Evolutionary conservation across 2,888 invertebrate genomes (phyloP), one percentile per base, ranked within the genome.

Genomic region (Plagodis pulveraria): DNA sequence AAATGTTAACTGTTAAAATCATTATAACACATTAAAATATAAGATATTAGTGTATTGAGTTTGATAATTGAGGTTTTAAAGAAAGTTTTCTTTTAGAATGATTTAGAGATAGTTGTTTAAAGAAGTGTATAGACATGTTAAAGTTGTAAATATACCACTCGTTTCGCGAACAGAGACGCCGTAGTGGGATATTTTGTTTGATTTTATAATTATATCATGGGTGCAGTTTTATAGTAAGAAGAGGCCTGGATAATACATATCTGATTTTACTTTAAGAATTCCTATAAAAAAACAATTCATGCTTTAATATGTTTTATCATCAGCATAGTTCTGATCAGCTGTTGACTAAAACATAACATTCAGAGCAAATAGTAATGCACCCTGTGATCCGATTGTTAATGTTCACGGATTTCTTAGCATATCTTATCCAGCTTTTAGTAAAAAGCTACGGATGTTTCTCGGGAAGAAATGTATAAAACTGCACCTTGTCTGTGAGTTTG

Each of bases 1-100:
- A 90, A 93, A 91, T 85, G 84, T 87, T 86, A 85, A 78, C 73
- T 67, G 80, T 87, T 87, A 88, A 77, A 76, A 81, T 73, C 64
- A 63, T 65, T 6, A 58, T 68, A 70, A 69, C 76, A 80, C 63
- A 76, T 74, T 72, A 77, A 74, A 66, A 72, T 71, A 63, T 71
- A 73, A 66, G 62, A 67, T 68, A 77, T 81, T 80, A 78, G 77
- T 80, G 66, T 69, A 62, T 61, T 47, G 63, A 62, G 55, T 54
- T 49, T 22, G 33, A 50, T 11, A 57, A 46, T 56, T 49, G 53
- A 64, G 73, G 67, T 49, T 54, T 71, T 70, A 62, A 65, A 72
- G 63, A 65, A 52, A 70, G 68, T 75, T 64, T 12, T 61, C 66
- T 72, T 61, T 70, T 56, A 70, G 67, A 61, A 62, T 58, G 32